Conservation (phyloP, 2,888 invertebrate genomes). For the Axea sp. region DNA sequence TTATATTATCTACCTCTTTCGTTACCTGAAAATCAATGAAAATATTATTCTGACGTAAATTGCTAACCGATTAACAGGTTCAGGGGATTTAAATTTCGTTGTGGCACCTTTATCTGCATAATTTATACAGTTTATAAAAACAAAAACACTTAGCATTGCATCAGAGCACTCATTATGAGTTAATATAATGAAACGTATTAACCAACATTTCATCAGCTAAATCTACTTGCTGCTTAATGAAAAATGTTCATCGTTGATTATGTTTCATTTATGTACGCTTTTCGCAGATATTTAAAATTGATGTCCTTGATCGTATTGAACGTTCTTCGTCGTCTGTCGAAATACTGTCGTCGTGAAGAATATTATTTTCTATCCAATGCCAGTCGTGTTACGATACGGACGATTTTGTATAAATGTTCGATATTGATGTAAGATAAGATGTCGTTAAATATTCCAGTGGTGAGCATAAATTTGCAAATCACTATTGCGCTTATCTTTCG, state of each 20-base stretch:
- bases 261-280: slow-evolving; percentile 38
- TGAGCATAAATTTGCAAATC: too few relatives aligned
- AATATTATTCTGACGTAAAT: slow-evolving; percentile 16
- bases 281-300: slow-evolving; percentile 24
- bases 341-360: not conserved
- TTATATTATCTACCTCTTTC: too few relatives aligned
- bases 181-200: slow-evolving; percentile 4
- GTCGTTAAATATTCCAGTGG: too few relatives aligned
- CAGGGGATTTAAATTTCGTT: slow-evolving; percentile 12
- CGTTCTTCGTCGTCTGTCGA: slow-evolving; percentile 3
- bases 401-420: slow-evolving; percentile 13
- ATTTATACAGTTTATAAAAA: slow-evolving; percentile 22
- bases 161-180: not conserved
- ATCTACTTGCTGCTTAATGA: slow-evolving; percentile 14
- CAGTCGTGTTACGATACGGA: not conserved
- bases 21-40: too few relatives aligned
- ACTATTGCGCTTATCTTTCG: too few relatives aligned
- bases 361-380: not conserved
- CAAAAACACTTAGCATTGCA: slow-evolving; percentile 17
- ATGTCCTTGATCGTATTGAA: slow-evolving; percentile 22
- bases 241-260: slow-evolving; percentile 23
- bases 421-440: slow-evolving; percentile 6
- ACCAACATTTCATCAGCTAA: slow-evolving; percentile 19
- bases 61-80: not conserved
- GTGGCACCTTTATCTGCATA: slow-evolving; percentile 20